Evolutionary conservation across 1,140 invertebrate species (phyloP).

Genomic region (Cherax quadricarinatus): DNA sequence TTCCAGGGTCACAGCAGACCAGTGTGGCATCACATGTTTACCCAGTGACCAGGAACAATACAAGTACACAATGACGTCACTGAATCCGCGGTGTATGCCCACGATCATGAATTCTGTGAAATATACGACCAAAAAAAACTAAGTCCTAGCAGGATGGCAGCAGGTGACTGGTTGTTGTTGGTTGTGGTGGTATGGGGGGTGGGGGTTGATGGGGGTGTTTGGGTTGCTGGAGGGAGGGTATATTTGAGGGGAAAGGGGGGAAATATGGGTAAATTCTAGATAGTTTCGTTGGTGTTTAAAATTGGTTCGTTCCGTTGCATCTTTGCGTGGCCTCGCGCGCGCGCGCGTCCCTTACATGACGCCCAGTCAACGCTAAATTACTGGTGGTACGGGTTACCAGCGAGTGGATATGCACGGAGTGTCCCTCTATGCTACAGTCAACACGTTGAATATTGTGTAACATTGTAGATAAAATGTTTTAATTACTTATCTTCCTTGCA

Average conservation of each 20-base stretch:
- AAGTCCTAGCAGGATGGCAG: background rate
- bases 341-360: too few relatives aligned
- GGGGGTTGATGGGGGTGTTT: background rate
- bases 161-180: background rate
- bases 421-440: too few relatives aligned
- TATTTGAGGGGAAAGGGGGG: background rate
- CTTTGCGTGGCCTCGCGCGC: background rate
- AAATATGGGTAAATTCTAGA: background rate
- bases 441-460: background rate
- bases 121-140: too few relatives aligned
- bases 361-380: too few relatives aligned
- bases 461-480: background rate
- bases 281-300: background rate
- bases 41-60: too few relatives aligned
- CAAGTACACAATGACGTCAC: too few relatives aligned
- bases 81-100: too few relatives aligned
- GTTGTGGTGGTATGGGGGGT: background rate
- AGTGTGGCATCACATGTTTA: too few relatives aligned
- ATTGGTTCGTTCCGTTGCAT: background rate
- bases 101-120: too few relatives aligned
- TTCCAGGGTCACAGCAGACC: too few relatives aligned
- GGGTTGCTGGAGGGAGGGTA: background rate
- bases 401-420: too few relatives aligned
- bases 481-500: background rate
- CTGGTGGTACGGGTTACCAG: too few relatives aligned